Evolutionary conservation across 2,797 vertebrate genomes (phyloP).

Genomic region (Hirundo rustica): DNA sequence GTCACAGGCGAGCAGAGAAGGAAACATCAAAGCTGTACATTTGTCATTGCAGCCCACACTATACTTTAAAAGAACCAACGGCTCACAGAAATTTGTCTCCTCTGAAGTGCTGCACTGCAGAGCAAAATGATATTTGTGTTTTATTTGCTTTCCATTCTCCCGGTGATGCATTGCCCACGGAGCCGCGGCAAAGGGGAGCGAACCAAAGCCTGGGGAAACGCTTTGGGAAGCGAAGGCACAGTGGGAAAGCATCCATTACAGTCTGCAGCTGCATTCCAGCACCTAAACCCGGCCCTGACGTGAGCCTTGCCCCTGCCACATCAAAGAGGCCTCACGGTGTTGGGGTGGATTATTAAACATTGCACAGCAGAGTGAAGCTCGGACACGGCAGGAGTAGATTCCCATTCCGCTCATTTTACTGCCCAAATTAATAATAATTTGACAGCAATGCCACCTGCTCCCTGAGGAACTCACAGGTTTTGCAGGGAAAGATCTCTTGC

Average conservation of each 20-base stretch:
- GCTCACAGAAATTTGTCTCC: neutral
- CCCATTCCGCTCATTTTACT: neutral
- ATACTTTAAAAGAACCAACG: neutral
- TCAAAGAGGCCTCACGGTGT: neutral
- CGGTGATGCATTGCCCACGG: neutral
- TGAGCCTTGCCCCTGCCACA: neutral
- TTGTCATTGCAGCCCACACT: constrained; percentile 6
- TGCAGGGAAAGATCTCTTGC: neutral
- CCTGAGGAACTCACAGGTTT: neutral
- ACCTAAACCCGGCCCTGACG: neutral
- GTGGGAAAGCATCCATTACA: neutral
- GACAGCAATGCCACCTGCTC: neutral
- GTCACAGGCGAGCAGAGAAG: neutral
- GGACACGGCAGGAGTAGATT: neutral
- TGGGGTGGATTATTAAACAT: neutral
- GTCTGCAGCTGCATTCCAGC: neutral
- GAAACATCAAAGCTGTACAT: neutral
- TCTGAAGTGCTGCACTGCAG: neutral
- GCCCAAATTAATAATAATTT: neutral
- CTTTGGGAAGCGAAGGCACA: neutral
- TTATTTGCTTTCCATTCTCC: constrained; percentile 13
- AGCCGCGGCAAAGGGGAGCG: neutral
- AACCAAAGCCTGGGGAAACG: neutral
- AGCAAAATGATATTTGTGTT: constrained; percentile 34
- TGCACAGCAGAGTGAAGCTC: neutral